Base-by-base conservation (phyloP, 2,113 vertebrate genomes). In the Megaceryle torquata region DNA sequence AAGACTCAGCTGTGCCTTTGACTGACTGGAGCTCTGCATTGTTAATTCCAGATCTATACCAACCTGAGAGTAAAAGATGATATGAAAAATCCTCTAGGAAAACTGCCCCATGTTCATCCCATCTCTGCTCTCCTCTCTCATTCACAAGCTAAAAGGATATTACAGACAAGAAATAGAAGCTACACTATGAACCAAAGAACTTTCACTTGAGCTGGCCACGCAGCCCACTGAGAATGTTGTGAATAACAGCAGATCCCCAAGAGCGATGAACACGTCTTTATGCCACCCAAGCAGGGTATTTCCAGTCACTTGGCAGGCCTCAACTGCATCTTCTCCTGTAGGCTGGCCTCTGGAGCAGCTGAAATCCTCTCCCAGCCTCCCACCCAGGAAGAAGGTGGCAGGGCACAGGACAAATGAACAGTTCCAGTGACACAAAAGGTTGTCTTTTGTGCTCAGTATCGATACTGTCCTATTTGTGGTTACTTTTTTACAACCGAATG, bases 251-350 rank as follows among this genome's bases (percentile, higher is more conserved):
- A n/a, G 2, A 11, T 28, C 20, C 31, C 18, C 8, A 71, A 24
- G 39, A 0, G 11, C 8, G 31, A 41, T 10, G 24, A 46, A 54
- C 31, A 53, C 11, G 43, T 28, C 61, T 25, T 68, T 9, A 59
- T 17, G 33, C 4, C 2, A 3, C 1, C 3, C 17, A 35, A 24
- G 4, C 35, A 15, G 12, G 2, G 5, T 4, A 12, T 8, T 41
- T 75, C 78, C 61, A 33, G 14, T 54, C 28, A n/a, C 82, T 5
- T 8, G 67, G 16, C 53, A 50, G 59, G 26, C 44, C 74, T 54
- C 15, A 89, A 19, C 37, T 21, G 19, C 29, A 50, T 26, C 60
- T 63, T 50, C 39, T 78, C 26, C 53, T 41, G 21, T 46, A 78
- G 59, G 35, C 13, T 78, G 59, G 41, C 11, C 44, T 28, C 24